These are phyloP conservation scores for Branchipolynoe longqiensis DNA, from an alignment of 2,888 invertebrate species.

Conservation along the genomic window DNA sequence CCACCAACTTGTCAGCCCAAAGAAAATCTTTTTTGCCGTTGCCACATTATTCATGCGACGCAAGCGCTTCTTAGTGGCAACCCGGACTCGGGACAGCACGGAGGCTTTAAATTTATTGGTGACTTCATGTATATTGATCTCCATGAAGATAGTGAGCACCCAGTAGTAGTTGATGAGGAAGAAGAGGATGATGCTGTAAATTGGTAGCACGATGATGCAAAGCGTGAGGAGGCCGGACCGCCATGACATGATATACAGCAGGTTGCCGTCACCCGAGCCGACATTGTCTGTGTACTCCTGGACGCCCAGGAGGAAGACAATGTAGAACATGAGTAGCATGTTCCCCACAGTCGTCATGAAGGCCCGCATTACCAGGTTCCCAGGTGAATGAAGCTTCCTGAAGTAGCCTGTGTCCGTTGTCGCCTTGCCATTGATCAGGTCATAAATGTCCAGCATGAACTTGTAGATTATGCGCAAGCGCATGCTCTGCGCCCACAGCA, in stretches of 20 bases:
- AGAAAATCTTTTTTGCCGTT: constrained; percentile 55
- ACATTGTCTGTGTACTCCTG: constrained; percentile 63
- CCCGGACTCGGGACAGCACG: too few species aligned
- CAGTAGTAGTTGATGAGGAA: constrained; percentile 62
- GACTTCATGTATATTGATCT: constrained; percentile 56
- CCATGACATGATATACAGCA: constrained; percentile 40
- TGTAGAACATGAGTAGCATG: constrained; percentile 50
- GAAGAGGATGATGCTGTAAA: constrained; percentile 62
- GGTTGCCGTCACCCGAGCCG: background rate
- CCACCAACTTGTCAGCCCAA: constrained; percentile 48
- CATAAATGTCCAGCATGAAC: constrained; percentile 60
- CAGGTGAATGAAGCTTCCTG: background rate
- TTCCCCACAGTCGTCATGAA: constrained; percentile 63
- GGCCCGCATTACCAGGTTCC: constrained; percentile 53
- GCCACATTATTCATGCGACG: constrained; percentile 42
- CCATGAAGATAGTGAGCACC: constrained; percentile 63
- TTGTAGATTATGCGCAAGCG: constrained; percentile 62
- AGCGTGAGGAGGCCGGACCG: constrained; percentile 56
- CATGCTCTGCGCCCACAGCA: constrained; percentile 57
- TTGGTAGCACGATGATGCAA: constrained; percentile 60
- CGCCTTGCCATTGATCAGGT: constrained; percentile 24
- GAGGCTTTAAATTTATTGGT: too few species aligned
- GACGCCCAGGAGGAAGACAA: constrained; percentile 55
- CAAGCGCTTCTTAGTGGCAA: constrained; percentile 55
- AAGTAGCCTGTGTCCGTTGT: background rate